Percentiles rank a stretch among this genome's conserved stretches.
Conservation (phyloP, 2,888 invertebrate genomes). For the Drosophila falleni region DNA sequence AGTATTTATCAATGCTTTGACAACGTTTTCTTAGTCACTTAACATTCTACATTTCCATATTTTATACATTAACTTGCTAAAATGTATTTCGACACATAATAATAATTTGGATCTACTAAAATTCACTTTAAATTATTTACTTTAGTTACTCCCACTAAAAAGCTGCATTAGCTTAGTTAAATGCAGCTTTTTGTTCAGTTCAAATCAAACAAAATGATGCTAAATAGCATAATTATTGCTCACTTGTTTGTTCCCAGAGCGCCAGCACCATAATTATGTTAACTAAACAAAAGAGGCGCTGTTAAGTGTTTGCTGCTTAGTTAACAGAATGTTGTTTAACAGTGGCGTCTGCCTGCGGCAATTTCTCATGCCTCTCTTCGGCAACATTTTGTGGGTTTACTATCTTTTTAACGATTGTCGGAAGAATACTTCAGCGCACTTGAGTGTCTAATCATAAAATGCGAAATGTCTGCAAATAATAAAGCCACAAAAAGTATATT, state of each 20-base stretch:
- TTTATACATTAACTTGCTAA: not conserved
- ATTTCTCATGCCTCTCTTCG: conserved; percentile 42
- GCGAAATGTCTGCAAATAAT: conserved; percentile 73
- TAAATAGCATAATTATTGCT: conserved; percentile 62
- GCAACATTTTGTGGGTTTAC: conserved; percentile 42
- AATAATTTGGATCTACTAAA: not conserved
- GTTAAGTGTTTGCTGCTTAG: conserved; percentile 14
- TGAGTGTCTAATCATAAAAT: conserved; percentile 72
- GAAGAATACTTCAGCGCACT: conserved; percentile 74
- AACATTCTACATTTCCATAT: not conserved
- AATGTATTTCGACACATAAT: not conserved
- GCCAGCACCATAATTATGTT: conserved; percentile 19
- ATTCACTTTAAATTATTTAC: not conserved
- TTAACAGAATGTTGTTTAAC: conserved; percentile 20
- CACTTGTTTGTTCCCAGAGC: conserved; percentile 19
- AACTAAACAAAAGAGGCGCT: conserved; percentile 15
- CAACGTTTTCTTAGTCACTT: not conserved
- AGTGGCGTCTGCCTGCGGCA: conserved; percentile 23
- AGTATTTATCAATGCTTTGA: not conserved
- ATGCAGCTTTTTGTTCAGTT: conserved; percentile 17
- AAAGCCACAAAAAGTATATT: conserved; percentile 56
- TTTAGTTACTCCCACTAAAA: conserved; percentile 3
- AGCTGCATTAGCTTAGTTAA: conserved; percentile 4
- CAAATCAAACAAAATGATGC: conserved; percentile 43
- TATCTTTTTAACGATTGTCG: conserved; percentile 66